Conservation (phyloP, 2,113 vertebrate species). For the Oxyura jamaicensis region DNA sequence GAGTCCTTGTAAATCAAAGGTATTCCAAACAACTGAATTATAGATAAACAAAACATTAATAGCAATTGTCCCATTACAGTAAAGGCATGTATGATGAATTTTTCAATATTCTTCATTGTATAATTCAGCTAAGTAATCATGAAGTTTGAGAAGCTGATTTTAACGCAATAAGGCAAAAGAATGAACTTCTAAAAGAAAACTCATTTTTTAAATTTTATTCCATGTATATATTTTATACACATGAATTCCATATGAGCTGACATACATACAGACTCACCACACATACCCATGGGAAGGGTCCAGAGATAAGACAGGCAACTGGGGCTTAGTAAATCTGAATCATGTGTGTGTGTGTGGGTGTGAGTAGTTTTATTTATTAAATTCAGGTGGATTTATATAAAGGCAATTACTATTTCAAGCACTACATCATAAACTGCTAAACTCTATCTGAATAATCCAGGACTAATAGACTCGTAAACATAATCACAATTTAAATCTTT, state of each 20-base stretch:
- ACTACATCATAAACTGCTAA: background rate
- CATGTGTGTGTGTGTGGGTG: background rate
- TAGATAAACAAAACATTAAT: background rate
- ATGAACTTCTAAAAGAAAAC: background rate
- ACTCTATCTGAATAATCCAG: background rate
- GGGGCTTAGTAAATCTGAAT: background rate
- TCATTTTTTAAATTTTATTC: background rate
- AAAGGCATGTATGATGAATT: background rate
- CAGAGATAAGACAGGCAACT: background rate
- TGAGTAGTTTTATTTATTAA: background rate
- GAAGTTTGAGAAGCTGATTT: background rate
- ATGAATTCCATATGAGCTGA: background rate
- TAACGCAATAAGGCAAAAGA: background rate
- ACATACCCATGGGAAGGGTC: background rate
- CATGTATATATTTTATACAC: fast-evolving
- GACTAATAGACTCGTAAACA: background rate
- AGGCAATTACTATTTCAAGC: background rate
- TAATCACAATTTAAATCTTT: background rate
- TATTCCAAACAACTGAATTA: slow-evolving; percentile 25
- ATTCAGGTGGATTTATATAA: background rate
- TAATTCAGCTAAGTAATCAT: background rate
- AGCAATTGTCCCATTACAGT: background rate
- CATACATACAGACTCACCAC: background rate
- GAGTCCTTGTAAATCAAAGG: background rate
- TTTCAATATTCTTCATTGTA: background rate